Evolutionary conservation across 2,888 invertebrate genomes (phyloP).

Genomic region (Aphelenchoides bicaudatus): DNA sequence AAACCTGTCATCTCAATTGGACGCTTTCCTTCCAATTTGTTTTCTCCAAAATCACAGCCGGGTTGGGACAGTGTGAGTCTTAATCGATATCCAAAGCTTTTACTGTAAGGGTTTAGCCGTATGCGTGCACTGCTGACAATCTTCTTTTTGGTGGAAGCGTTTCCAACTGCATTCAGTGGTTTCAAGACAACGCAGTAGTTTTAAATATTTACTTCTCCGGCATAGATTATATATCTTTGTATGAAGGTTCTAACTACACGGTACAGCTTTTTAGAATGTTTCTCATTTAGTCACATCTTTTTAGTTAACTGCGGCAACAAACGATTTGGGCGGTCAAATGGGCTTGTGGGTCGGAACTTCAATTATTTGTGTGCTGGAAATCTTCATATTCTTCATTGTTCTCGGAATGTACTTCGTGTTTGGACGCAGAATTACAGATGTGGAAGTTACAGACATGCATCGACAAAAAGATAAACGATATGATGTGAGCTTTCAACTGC

Average conservation of each 20-base stretch:
- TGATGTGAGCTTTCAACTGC: neutral
- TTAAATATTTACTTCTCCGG: slow-evolving; percentile 28
- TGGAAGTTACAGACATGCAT: slow-evolving; percentile 17
- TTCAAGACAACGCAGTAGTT: slow-evolving; percentile 15
- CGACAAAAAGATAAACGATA: slow-evolving; percentile 17
- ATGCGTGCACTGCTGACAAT: neutral
- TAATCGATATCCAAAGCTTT: neutral
- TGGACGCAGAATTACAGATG: slow-evolving; percentile 17
- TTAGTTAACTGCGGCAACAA: slow-evolving; percentile 21
- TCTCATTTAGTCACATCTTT: neutral
- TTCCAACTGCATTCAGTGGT: slow-evolving; percentile 23
- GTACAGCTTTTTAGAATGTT: neutral
- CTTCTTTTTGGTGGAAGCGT: neutral
- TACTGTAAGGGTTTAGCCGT: slow-evolving; percentile 8
- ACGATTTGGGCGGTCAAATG: slow-evolving; percentile 30
- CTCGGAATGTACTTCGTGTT: slow-evolving; percentile 12
- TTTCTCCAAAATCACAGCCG: neutral
- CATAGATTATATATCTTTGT: slow-evolving; percentile 17
- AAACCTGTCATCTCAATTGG: slow-evolving; percentile 14
- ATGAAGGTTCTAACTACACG: slow-evolving; percentile 21
- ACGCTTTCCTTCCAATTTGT: slow-evolving; percentile 5
- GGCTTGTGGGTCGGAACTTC: slow-evolving; percentile 23
- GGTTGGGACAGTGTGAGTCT: neutral
- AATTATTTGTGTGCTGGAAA: slow-evolving; percentile 23
- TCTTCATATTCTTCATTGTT: slow-evolving; percentile 19